phyloP scores from a whole-genome alignment of 2,888 invertebrate species.

The Hypolimnas misippus region DNA sequence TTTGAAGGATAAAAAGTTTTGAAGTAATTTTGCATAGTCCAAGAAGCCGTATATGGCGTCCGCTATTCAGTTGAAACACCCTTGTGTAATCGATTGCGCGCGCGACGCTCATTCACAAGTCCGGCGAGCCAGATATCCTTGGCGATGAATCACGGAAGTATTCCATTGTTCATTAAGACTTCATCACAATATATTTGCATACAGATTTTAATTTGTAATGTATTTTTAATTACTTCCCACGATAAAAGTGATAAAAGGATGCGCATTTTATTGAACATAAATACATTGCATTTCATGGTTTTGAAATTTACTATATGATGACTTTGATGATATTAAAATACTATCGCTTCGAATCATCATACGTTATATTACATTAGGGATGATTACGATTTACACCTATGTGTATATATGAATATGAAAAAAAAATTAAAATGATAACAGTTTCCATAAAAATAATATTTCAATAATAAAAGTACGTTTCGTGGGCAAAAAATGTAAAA shows the following conservation, averaged over 20 bases:
- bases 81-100: constrained; percentile 64
- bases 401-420: not conserved
- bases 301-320: no score
- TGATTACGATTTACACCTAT: no score
- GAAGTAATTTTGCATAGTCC: constrained; percentile 47
- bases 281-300: no score
- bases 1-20: constrained; percentile 43
- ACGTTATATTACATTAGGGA: no score
- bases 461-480: constrained; percentile 31
- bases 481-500: constrained; percentile 64
- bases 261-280: no score
- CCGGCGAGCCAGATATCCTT: constrained; percentile 55
- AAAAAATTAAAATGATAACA: not conserved
- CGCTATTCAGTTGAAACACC: constrained; percentile 36
- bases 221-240: no score
- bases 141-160: constrained; percentile 31
- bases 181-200: not conserved
- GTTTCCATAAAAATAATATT: constrained; percentile 10
- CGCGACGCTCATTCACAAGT: constrained; percentile 58
- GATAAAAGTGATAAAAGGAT: no score
- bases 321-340: no score
- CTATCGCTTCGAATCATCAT: no score
- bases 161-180: constrained; percentile 15
- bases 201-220: no score
- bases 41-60: constrained; percentile 57